A percentile compares a stretch with the other conserved stretches of the same genome.
These are phyloP conservation scores for Phaedon cochleariae DNA, from an alignment of 2,888 invertebrate genomes.

Conservation along the genomic window DNA sequence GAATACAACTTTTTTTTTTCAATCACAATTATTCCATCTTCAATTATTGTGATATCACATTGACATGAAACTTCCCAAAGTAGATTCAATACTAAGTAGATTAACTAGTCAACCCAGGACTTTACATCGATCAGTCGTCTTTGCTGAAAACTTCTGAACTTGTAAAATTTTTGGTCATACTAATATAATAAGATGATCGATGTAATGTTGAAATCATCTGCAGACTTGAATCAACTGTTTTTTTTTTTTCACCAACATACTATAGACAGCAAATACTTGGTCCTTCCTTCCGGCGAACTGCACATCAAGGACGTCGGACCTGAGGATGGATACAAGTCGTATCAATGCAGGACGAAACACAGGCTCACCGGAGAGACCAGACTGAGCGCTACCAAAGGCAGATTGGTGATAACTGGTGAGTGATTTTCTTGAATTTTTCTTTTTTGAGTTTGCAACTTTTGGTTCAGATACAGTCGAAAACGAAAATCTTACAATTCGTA, in stretches of 20 bases:
- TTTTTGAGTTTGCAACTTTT: neutral
- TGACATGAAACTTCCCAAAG: neutral
- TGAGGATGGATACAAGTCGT: conserved; percentile 93
- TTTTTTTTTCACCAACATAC: conserved; percentile 25
- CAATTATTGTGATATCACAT: neutral
- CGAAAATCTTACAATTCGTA: conserved; percentile 2
- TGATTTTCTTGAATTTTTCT: conserved; percentile 48
- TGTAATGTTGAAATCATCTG: neutral
- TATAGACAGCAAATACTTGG: conserved; percentile 93
- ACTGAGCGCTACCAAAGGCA: conserved; percentile 91
- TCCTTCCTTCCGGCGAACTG: conserved; percentile 92
- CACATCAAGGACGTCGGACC: conserved; percentile 95
- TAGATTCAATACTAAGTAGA: neutral
- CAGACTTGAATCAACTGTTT: conserved; percentile 2
- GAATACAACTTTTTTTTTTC: no score
- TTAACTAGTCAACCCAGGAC: neutral
- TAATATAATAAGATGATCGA: neutral
- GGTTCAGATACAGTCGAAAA: conserved; percentile 34
- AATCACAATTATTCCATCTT: no score
- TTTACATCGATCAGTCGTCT: neutral
- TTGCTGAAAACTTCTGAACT: no score
- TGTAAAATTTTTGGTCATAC: no score
- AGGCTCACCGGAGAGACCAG: conserved; percentile 92
- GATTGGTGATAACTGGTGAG: conserved; percentile 95
- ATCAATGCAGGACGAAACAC: conserved; percentile 93